phyloP scores from a whole-genome alignment of 2,113 vertebrate species.

The Sander lucioperca region DNA sequence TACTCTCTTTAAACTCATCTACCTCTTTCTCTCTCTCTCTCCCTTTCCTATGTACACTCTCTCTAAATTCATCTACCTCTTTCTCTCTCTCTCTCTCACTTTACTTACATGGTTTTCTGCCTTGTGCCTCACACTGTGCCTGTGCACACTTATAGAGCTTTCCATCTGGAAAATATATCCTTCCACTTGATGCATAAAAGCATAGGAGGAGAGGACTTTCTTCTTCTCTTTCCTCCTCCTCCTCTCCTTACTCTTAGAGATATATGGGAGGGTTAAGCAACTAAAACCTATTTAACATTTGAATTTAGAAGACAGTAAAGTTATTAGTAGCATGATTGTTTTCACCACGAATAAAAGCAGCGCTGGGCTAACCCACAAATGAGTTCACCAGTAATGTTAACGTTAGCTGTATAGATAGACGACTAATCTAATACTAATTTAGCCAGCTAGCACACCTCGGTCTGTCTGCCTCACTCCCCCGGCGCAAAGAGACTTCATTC shows the following conservation, averaged over 20 bases:
- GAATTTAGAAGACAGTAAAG: neutral
- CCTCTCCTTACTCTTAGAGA: slow-evolving; percentile 1
- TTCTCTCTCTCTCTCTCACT: slow-evolving; percentile 36
- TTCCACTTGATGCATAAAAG: slow-evolving; percentile 13
- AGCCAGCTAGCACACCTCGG: too few relatives aligned
- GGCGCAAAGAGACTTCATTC: too few relatives aligned
- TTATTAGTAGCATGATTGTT: too few relatives aligned
- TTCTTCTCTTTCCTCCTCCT: neutral
- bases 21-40: slow-evolving; percentile 36
- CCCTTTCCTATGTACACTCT: slow-evolving; percentile 2
- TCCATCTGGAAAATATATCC: slow-evolving; percentile 73
- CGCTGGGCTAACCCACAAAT: too few relatives aligned
- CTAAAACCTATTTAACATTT: slow-evolving; percentile 1
- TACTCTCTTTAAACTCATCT: slow-evolving; percentile 28
- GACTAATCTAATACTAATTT: too few relatives aligned
- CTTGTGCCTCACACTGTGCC: slow-evolving; percentile 33
- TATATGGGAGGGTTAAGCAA: slow-evolving; percentile 1
- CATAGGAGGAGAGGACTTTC: slow-evolving; percentile 9
- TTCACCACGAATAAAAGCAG: too few relatives aligned
- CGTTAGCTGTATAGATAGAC: too few relatives aligned
- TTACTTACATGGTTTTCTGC: slow-evolving; percentile 64
- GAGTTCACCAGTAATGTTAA: too few relatives aligned
- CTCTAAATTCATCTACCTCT: neutral
- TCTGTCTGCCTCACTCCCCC: too few relatives aligned
- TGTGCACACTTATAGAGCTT: slow-evolving; percentile 47